A percentile compares a stretch with the other conserved stretches of the same genome.
Conservation (phyloP, 2,797 vertebrate genomes). For the Halcyon badia region DNA sequence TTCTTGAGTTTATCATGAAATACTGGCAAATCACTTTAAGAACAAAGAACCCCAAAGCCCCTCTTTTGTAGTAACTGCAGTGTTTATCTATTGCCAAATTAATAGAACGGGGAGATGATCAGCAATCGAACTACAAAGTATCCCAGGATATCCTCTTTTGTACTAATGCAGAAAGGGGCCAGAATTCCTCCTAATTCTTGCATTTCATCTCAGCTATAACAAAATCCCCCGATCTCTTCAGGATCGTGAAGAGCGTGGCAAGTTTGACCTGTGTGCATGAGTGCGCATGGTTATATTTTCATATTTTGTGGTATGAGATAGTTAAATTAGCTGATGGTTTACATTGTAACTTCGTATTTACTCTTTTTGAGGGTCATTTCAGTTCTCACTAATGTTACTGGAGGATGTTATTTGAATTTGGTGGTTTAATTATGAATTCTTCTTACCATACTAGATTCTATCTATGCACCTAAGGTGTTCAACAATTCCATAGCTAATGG, state of each 20-base stretch:
- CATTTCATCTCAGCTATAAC: not conserved
- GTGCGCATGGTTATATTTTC: not conserved
- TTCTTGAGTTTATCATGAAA: constrained; percentile 14
- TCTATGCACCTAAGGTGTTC: not conserved
- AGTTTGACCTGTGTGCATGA: not conserved
- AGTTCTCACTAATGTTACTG: not conserved
- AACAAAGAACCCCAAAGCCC: not conserved
- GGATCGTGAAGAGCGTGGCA: not conserved
- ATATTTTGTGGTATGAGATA: not conserved
- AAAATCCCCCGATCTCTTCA: not conserved
- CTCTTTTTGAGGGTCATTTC: not conserved
- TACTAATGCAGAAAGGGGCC: not conserved
- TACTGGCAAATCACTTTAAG: constrained; percentile 4
- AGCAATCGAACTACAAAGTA: not conserved
- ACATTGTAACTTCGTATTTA: not conserved
- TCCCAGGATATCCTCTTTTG: not conserved
- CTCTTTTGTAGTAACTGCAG: not conserved
- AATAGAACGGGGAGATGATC: not conserved
- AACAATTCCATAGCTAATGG: not conserved
- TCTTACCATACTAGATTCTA: not conserved
- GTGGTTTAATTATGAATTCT: not conserved
- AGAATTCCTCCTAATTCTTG: not conserved
- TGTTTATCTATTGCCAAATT: constrained; percentile 5
- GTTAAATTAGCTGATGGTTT: not conserved
- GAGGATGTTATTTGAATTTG: not conserved